Conservation (phyloP, 2,797 vertebrate genomes). For the Oophaga sylvatica region DNA sequence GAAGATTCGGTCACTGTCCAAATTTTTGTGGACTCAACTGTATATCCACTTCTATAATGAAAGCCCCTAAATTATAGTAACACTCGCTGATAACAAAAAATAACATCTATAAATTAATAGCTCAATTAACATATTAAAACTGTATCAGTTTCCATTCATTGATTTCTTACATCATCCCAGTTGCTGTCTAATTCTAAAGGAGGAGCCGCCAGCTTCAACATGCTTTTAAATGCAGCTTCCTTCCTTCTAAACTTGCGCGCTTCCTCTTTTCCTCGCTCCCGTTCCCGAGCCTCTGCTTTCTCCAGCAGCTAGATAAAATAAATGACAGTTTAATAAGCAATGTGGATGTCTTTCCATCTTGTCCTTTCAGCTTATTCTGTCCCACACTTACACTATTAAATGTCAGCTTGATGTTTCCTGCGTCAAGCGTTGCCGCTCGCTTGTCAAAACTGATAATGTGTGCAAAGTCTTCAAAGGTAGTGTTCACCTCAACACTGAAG, state of each 20-base stretch:
- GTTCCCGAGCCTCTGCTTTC: conserved; percentile 75
- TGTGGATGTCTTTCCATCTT: not conserved
- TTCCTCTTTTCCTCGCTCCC: conserved; percentile 75
- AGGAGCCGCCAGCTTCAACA: conserved; percentile 75
- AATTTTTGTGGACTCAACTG: too few relatives aligned
- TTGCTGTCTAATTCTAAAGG: conserved; percentile 71
- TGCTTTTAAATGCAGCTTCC: conserved; percentile 76
- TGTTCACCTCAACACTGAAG: conserved; percentile 76
- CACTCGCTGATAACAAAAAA: too few relatives aligned
- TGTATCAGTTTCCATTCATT: conserved; percentile 46
- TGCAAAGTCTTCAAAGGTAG: conserved; percentile 77
- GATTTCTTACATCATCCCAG: conserved; percentile 74
- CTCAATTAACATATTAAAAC: not conserved
- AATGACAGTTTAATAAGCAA: not conserved
- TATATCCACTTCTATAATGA: too few relatives aligned
- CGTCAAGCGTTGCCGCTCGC: conserved; percentile 75
- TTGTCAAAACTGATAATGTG: conserved; percentile 78
- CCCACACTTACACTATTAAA: conserved; percentile 75
- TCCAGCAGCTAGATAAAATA: conserved; percentile 70
- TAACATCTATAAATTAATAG: too few relatives aligned
- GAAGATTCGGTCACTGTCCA: too few relatives aligned
- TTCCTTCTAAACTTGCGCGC: conserved; percentile 73
- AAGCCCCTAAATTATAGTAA: too few relatives aligned
- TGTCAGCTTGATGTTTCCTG: conserved; percentile 77
- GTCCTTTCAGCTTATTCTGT: conserved; percentile 38